Base-by-base conservation (phyloP, 2,797 vertebrate genomes). In the Gorsachius magnificus region DNA sequence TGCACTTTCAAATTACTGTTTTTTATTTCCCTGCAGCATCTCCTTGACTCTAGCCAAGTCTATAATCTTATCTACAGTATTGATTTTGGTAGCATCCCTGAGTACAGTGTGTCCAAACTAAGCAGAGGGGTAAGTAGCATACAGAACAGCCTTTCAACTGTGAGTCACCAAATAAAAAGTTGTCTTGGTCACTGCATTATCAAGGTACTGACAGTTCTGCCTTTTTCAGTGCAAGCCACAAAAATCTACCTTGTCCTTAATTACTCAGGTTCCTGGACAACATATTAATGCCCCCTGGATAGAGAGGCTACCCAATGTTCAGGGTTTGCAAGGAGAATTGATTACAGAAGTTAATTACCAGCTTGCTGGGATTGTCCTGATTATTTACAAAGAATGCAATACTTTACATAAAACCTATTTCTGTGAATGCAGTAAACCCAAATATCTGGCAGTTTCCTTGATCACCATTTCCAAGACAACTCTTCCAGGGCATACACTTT, bases 51-150 rank as follows among this genome's bases (percentile, higher is more conserved):
- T 28, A 81, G 90, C 57, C 74, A 93, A 85, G 75, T 72, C 41
- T 92, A 75, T 69, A 48, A 54, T 60, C 88, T 63, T 83, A 91
- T 82, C 81, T 92, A 85, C 35, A 20, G 2, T 60, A 81, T 31
- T 70, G 87, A 90, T 96, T 94, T 88, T 79, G 82, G 75, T 75
- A 68, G 14, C 38, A 51, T 64, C 85, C 71, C 85, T 89, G 77
- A 95, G 93, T 78, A 96, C 91, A 87, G 68, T 84, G 48, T 78
- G 95, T 92, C 77, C 85, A 83, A 50, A 80, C 13, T 31, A 89
- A 94, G 63, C 68, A 65, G 51, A 81, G n/a, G 56, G 50, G 72
- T 48, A 74, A 69, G 69, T 33, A 74, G 75, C 56, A 46, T 57
- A 54, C 16, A 43, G 54, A 85, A 64, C n/a, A 54, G 5, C 48